Base-by-base conservation (phyloP, 2,113 vertebrate species). In the Hemiprocne comata region DNA sequence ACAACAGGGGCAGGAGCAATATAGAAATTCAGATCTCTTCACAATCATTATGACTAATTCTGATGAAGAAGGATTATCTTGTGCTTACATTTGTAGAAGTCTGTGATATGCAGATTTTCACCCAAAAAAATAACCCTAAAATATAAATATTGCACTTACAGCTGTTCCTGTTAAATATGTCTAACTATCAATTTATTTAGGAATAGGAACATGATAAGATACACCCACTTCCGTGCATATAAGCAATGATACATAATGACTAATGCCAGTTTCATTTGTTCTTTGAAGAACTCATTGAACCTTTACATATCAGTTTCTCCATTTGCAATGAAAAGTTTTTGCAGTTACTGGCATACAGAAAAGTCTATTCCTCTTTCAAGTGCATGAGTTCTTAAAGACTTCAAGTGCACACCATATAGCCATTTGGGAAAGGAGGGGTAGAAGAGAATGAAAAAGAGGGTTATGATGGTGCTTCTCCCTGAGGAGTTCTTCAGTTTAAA, bases 71-170 rank as follows among this genome's bases (percentile, higher is more conserved):
- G 58, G 61, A 91, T 82, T 93, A 85, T 73, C 55, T 85, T 91
- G 10, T 55, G 64, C 60, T 88, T 83, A 46, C 24, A 67, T 84
- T 90, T 79, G 67, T 88, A 79, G 25, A 88, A 85, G 19, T n/a
- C 64, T 82, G 50, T 50, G 69, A 90, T 61, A 14, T 36, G 34
- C 61, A 90, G 61, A 88, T 95, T 90, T 91, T 75, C 53, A 69
- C 38, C 5, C 28, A 31, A 60, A 77, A 82, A n/a, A 3, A 61
- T n/a, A 20, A 1, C n/a, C 26, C 8, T 36, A 46, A 87, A 91
- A 40, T 71, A 71, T 64, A 94, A 96, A 92, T 86, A 93, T 88
- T 95, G 16, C 44, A 55, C 54, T 93, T 88, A 71, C 60, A 96
- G 83, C 69, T 96, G 79, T n/a, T 95, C 53, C 28, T 84, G 42